These are phyloP conservation scores for Callipepla squamata DNA, from an alignment of 2,113 vertebrate species.

Conservation along the genomic window DNA sequence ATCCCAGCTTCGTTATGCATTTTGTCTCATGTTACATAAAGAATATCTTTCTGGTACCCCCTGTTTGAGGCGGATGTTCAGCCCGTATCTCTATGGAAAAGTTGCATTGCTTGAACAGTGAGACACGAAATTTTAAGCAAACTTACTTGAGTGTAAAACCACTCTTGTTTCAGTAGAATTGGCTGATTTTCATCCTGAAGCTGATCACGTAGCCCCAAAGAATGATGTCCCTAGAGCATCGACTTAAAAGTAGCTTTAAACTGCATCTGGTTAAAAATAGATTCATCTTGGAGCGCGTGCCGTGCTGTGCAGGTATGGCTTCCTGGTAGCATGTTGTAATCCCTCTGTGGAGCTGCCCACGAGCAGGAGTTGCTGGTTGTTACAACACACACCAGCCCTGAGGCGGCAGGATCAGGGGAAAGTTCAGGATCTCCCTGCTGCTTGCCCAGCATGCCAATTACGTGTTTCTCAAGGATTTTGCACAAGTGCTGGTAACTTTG, in stretches of 20 bases:
- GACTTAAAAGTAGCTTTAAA: constrained; percentile 30
- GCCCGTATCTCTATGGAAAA: background rate
- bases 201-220: background rate
- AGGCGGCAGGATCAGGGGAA: accelerated
- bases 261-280: constrained; percentile 40
- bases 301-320: background rate
- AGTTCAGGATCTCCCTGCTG: background rate
- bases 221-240: background rate
- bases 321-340: background rate
- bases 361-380: background rate
- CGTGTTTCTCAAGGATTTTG: constrained; percentile 1
- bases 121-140: background rate
- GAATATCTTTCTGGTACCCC: background rate
- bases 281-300: background rate
- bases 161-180: background rate
- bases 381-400: accelerated
- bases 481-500: background rate
- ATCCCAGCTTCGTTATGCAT: background rate
- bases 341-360: background rate
- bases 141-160: background rate
- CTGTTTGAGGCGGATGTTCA: background rate
- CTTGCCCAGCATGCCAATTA: background rate
- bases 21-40: background rate
- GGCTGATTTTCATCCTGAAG: background rate
- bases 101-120: background rate